Evolutionary conservation across 2,113 vertebrate genomes (phyloP).

Genomic region (Pyrgilauda ruficollis): DNA sequence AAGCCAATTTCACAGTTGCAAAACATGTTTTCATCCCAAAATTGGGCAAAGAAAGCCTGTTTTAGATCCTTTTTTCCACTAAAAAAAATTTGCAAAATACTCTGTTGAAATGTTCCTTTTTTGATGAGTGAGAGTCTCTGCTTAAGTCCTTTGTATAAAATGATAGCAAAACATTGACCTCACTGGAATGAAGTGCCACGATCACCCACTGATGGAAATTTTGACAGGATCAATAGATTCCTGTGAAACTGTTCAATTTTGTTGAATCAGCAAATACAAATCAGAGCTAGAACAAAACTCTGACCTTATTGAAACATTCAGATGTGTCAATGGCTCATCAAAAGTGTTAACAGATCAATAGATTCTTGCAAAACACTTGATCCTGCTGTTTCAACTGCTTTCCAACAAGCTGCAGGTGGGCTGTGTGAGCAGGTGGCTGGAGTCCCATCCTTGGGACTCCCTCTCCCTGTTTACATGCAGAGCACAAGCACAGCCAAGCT

Average conservation of each 20-base stretch:
- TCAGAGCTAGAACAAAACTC: background rate
- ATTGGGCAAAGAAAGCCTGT: background rate
- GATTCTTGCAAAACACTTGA: background rate
- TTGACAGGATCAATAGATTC: background rate
- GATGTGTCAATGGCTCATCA: background rate
- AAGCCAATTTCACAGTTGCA: background rate
- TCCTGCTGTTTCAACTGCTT: background rate
- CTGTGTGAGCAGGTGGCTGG: background rate
- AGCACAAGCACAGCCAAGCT: background rate
- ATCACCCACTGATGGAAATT: background rate
- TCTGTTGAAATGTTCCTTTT: background rate
- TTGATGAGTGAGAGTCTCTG: background rate
- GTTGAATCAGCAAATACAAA: background rate
- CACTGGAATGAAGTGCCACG: background rate
- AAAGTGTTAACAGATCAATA: background rate
- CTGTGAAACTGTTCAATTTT: background rate
- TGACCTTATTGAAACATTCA: background rate
- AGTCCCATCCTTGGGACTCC: background rate
- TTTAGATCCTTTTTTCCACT: background rate
- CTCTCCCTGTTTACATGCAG: background rate
- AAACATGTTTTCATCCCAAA: slow-evolving; percentile 48
- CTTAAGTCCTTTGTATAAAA: background rate
- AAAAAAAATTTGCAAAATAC: background rate
- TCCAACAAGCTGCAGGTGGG: background rate
- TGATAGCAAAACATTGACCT: slow-evolving; percentile 14